phyloP scores from a whole-genome alignment of 2,888 invertebrate species.

The Blastobasis adustella region DNA sequence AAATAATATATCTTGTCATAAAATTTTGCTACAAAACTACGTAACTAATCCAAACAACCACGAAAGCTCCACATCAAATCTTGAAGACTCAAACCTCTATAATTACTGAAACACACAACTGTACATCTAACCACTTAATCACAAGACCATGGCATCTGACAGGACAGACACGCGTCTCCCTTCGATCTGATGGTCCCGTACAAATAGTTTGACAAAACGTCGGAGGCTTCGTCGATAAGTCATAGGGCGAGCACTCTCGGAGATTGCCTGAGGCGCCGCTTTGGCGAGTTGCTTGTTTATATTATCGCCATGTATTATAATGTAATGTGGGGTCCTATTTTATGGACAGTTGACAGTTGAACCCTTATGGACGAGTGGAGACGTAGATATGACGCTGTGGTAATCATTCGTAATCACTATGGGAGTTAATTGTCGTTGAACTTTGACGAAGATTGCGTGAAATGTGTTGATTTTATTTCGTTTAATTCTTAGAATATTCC shows the following conservation, averaged over 20 bases:
- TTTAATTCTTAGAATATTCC: no score
- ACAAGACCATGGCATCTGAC: background rate
- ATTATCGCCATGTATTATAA: background rate
- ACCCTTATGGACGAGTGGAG: background rate
- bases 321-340: background rate
- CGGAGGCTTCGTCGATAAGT: conserved; percentile 20
- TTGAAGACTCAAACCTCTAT: no score
- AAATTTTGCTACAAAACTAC: no score
- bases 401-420: no score
- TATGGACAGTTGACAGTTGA: background rate
- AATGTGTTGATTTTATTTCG: background rate
- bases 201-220: conserved; percentile 6
- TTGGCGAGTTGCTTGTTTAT: conserved; percentile 13
- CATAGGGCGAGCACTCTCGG: conserved; percentile 19
- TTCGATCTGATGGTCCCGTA: background rate
- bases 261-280: conserved; percentile 26
- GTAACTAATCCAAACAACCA: no score
- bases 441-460: background rate
- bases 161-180: no score
- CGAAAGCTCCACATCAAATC: no score
- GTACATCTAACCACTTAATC: background rate
- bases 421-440: background rate
- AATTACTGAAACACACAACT: no score
- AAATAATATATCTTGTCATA: no score
- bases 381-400: no score